Evolutionary conservation across 2,797 vertebrate species (phyloP).

Genomic region (Enteromius radiatus): DNA sequence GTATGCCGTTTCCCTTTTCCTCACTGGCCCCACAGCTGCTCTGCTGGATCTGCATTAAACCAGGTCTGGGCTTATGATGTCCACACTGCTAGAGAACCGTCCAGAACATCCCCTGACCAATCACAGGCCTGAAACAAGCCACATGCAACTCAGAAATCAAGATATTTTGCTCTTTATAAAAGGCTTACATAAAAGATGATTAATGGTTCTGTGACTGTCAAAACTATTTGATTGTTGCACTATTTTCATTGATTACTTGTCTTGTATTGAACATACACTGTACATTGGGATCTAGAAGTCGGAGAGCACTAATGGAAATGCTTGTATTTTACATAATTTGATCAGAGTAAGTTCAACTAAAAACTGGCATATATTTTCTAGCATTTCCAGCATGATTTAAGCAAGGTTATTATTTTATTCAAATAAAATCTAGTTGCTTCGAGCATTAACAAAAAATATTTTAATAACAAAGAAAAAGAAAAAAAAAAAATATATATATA

Average conservation of each 20-base stretch:
- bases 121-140: background rate
- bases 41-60: constrained; percentile 54
- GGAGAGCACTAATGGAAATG: background rate
- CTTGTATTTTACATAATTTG: background rate
- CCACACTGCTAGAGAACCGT: background rate
- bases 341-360: background rate
- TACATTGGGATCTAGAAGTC: background rate
- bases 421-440: background rate
- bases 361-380: background rate
- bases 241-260: background rate
- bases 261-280: background rate
- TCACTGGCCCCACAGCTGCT: constrained; percentile 55
- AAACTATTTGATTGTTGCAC: background rate
- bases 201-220: background rate
- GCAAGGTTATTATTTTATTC: too few relatives aligned
- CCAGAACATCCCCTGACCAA: constrained; percentile 1
- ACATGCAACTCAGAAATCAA: background rate
- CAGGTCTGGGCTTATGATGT: constrained; percentile 63
- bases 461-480: too few relatives aligned
- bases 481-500: background rate
- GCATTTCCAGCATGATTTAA: background rate
- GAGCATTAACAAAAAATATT: background rate
- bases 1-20: constrained; percentile 62
- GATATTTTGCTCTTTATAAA: background rate
- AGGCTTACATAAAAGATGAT: background rate